Percentiles rank a stretch among this genome's conserved stretches.
Evolutionary conservation across 2,113 vertebrate species (phyloP).

Genomic region (Aspiorhynchus laticeps): DNA sequence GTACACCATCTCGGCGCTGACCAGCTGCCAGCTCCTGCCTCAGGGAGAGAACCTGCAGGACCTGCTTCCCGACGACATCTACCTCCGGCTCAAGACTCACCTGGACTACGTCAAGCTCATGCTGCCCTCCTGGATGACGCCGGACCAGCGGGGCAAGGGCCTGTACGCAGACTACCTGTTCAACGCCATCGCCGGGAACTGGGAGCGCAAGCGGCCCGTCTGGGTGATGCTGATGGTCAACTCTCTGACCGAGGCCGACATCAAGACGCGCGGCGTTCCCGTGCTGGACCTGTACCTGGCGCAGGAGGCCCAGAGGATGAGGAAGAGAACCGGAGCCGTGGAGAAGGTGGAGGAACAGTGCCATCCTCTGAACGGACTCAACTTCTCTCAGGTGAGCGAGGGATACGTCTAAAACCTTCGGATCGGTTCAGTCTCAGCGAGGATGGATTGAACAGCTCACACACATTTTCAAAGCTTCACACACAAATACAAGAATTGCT

Average conservation of each 20-base stretch:
- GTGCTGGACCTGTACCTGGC: constrained; percentile 88
- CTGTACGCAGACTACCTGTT: constrained; percentile 90
- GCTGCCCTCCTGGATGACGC: constrained; percentile 91
- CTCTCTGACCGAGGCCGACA: constrained; percentile 84
- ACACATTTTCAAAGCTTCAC: no score
- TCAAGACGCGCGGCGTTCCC: constrained; percentile 83
- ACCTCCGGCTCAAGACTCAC: constrained; percentile 81
- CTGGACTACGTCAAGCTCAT: constrained; percentile 88
- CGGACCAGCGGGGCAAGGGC: constrained; percentile 85
- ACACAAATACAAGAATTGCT: no score
- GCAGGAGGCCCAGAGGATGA: constrained; percentile 86
- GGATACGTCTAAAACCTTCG: no score
- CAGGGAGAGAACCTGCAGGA: constrained; percentile 87
- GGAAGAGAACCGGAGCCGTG: constrained; percentile 85
- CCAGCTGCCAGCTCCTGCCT: constrained; percentile 85
- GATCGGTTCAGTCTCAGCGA: no score
- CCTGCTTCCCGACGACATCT: constrained; percentile 84
- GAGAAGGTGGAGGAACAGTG: constrained; percentile 93
- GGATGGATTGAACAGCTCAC: no score
- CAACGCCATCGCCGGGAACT: constrained; percentile 89
- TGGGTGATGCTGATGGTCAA: constrained; percentile 95
- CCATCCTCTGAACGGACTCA: constrained; percentile 87
- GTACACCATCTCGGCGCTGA: constrained; percentile 83
- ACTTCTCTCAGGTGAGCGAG: constrained; percentile 87
- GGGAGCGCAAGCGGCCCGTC: constrained; percentile 86